A percentile compares a stretch with the other conserved stretches of the same genome.
These are phyloP conservation scores for Oophaga pumilio DNA, from an alignment of 2,113 vertebrate species.

Conservation along the genomic window DNA sequence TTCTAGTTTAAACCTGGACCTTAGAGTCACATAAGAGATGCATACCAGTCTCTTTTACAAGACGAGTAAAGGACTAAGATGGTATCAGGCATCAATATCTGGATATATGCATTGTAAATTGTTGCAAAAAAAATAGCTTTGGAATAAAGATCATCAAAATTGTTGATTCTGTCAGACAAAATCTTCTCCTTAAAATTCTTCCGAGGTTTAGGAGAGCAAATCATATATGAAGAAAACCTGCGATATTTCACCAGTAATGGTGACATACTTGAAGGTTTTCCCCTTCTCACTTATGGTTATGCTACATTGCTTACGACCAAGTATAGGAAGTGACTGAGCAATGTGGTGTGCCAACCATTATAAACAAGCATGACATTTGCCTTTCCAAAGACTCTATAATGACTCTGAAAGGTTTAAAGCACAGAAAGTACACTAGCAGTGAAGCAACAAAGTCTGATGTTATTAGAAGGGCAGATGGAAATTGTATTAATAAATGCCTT, in stretches of 20 bases:
- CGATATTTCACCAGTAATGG: background rate
- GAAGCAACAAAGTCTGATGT: constrained; percentile 44
- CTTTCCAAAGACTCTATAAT: background rate
- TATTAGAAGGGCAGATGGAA: constrained; percentile 56
- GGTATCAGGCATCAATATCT: background rate
- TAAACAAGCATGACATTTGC: constrained; percentile 15
- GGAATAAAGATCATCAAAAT: background rate
- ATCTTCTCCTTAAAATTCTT: background rate
- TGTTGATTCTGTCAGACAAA: background rate
- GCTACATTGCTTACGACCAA: background rate
- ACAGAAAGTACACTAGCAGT: constrained; percentile 16
- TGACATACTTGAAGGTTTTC: background rate
- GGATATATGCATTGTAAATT: background rate
- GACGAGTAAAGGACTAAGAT: too few species aligned
- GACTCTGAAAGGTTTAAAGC: constrained; percentile 1
- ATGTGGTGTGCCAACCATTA: background rate
- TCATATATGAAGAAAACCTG: background rate
- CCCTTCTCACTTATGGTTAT: background rate
- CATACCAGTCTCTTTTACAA: too few species aligned
- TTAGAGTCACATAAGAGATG: too few species aligned
- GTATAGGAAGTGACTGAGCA: background rate
- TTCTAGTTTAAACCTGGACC: too few species aligned
- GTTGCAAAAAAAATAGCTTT: background rate
- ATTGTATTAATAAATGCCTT: constrained; percentile 51
- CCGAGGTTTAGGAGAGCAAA: background rate